Evolutionary conservation across 1,140 invertebrate species (phyloP), one percentile per base, ranked within the genome.

Genomic region (Drosophila nebulosa): DNA sequence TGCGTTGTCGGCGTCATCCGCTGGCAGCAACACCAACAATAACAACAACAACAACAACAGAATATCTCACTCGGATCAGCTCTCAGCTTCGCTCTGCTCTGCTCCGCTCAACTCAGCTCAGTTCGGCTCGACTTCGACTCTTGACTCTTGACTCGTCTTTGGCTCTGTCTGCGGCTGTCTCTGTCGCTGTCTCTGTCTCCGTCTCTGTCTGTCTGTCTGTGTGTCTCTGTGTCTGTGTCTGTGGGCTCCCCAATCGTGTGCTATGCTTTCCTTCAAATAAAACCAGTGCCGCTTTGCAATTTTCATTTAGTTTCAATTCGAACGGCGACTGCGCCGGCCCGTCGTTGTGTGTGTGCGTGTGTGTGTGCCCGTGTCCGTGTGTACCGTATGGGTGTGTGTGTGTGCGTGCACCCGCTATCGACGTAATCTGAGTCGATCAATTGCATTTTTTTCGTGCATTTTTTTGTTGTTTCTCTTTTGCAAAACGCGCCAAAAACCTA

Each of bases 281-380:
- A 78, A 78, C 63, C 72, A 75, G 68, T 35, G 75, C 14, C 63
- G 66, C 64, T 78, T 79, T 76, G 73, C 76, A 72, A 79, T 81
- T 79, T 81, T 77, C 69, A 76, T 77, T 81, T 75, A 81, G 79
- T 81, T 73, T 72, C 69, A 77, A 76, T 81, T 67, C 32, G 76
- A 72, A 69, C 76, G 74, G 76, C 76, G 74, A 74, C 66, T 74
- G 71, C 66, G 74, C 71, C 74, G 62, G 62, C 67, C 26, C 10
- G 16, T 62, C 42, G 21, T 36, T 52, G 16, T n/a, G n/a, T 42
- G 22, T 60, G 14, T n/a, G 57, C 62, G 57, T 76, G 55, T 60
- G 60, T 62, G 46, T 69, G 64, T 46, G 18, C 16, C 7, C 16
- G 30, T 75, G 64, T 53, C 63, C 36, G 69, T 35, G 42, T 60